Evolutionary conservation across 1,140 invertebrate genomes (phyloP), one percentile per base, ranked within the genome.

Genomic region (Drosophila sulfurigaster): DNA sequence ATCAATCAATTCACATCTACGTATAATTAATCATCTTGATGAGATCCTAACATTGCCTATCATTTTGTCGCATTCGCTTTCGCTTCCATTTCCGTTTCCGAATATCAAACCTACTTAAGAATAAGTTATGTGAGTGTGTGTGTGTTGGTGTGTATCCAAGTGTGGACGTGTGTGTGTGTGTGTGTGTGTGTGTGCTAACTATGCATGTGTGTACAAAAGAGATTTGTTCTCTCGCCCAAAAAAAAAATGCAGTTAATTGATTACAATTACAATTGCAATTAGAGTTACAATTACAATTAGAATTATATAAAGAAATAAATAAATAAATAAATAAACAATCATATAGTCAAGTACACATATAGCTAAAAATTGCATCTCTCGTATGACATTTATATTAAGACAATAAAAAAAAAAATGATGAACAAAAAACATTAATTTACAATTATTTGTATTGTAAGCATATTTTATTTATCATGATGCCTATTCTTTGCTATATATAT

Each of bases 321-420:
- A n/a, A n/a, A 67, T 59, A 73, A 66, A 25, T 59, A 32, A 11
- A 58, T 5, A 32, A 32, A 32, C 30, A 32, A 38, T 38, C 7
- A 10, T 11, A 49, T 32, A 46, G 11, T 57, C 48, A 43, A 41
- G 58, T 58, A 64, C 46, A 75, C 66, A 75, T 52, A 57, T 58
- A 75, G 74, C 56, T 70, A 63, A 51, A 56, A 76, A 76, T 73
- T 72, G 56, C 74, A 73, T 62, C 62, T 59, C 28, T 75, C 13
- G 59, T 65, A 51, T 64, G 54, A 64, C 16, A 51, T 38, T 16
- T 49, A 41, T 35, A 38, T 7, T 25, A 25, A 25, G 20, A 25
- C 32, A 30, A 45, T 51, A 52, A n/a, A 46, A 56, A n/a, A n/a
- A 56, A 38, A 46, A 5, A 32, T 1, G 45, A 60, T 32, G 8